phyloP scores from a whole-genome alignment of 2,113 vertebrate species.

The Gadus chalcogrammus region DNA sequence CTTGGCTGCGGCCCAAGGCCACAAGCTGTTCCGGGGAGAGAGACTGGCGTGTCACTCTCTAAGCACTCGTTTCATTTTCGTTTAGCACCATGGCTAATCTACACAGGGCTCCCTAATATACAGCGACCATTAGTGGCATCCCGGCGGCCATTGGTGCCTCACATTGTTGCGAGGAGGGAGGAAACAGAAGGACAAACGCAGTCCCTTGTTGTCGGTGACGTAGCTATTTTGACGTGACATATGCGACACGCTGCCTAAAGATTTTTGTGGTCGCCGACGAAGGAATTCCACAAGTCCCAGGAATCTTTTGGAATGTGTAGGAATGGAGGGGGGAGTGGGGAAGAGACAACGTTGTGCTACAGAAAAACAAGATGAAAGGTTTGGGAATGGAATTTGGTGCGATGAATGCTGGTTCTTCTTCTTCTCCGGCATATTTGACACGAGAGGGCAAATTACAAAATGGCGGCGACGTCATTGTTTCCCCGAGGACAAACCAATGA shows the following conservation, averaged over 20 bases:
- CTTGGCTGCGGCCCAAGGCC: no score
- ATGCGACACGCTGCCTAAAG: constrained; percentile 12
- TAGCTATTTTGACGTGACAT: constrained; percentile 20
- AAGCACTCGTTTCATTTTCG: no score
- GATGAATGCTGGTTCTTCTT: constrained; percentile 38
- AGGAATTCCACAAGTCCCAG: constrained; percentile 39
- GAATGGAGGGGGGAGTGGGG: constrained; percentile 20
- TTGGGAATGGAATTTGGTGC: constrained; percentile 40
- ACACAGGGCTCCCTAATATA: no score
- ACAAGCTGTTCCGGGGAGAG: no score
- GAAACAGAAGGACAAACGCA: not conserved
- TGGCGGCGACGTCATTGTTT: constrained; percentile 59
- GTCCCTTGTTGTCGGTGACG: not conserved
- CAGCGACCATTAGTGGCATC: no score
- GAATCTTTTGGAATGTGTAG: constrained; percentile 41
- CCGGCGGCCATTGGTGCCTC: no score
- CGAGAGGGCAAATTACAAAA: constrained; percentile 50
- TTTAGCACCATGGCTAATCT: no score
- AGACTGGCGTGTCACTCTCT: no score
- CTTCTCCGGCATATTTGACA: constrained; percentile 43
- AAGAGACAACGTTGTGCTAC: not conserved
- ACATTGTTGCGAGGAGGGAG: not conserved
- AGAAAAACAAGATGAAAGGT: no score
- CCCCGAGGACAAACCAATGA: constrained; percentile 59
- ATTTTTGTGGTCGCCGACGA: constrained; percentile 25